Conservation (phyloP, 2,888 invertebrate species). For the Drosophila buzzatii region DNA sequence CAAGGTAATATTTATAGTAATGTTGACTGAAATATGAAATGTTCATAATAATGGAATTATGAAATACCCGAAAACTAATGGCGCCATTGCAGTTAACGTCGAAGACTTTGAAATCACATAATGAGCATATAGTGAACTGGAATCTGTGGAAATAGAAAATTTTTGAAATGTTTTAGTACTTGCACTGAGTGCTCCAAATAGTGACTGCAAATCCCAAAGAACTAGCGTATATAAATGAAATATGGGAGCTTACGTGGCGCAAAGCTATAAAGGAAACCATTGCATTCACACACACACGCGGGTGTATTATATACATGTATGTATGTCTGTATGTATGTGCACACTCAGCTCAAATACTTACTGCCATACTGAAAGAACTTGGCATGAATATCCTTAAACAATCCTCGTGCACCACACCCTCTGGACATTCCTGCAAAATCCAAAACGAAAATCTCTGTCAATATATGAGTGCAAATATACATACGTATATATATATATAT, state of each 20-base stretch:
- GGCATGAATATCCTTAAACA: slow-evolving; percentile 98
- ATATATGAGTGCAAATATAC: slow-evolving; percentile 45
- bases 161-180: slow-evolving; percentile 24
- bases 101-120: slow-evolving; percentile 99
- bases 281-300: slow-evolving; percentile 31
- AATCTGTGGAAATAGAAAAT: slow-evolving; percentile 88
- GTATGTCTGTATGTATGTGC: not conserved
- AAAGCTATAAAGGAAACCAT: slow-evolving; percentile 60
- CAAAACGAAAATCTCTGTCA: slow-evolving; percentile 60
- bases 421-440: slow-evolving; percentile 95
- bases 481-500: no score
- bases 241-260: slow-evolving; percentile 57
- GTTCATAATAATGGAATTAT: slow-evolving; percentile 75
- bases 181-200: not conserved
- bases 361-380: slow-evolving; percentile 99
- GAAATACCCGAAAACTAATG: slow-evolving; percentile 96
- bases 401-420: slow-evolving; percentile 98
- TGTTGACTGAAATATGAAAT: not conserved
- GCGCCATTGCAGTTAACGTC: slow-evolving; percentile 98
- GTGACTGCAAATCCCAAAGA: slow-evolving; percentile 17
- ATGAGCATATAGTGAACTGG: slow-evolving; percentile 97
- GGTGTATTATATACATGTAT: not conserved
- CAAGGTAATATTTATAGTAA: not conserved
- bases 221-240: slow-evolving; percentile 52
- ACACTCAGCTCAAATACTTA: slow-evolving; percentile 87